Evolutionary conservation across 2,113 vertebrate genomes (phyloP), one percentile per base, ranked within the genome.

Genomic region (Pycnonotus jocosus): DNA sequence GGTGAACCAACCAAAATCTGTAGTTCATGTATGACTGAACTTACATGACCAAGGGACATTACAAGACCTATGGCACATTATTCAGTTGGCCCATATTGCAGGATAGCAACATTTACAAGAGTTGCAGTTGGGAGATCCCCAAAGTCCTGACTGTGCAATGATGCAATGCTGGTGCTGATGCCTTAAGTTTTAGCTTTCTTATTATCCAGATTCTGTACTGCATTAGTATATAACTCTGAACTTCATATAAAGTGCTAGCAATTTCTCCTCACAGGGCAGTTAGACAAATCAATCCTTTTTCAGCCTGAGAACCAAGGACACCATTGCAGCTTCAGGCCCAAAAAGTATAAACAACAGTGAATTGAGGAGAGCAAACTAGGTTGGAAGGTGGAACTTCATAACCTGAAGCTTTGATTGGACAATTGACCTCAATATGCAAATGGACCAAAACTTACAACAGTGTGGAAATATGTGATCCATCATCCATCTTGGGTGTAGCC

Each of bases 401-500:
- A 25, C 12, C 45, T 50, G 45, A 16, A 40, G 28, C 22, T 77
- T 22, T 62, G 50, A 62, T 21, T 50, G 35, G 45, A 16, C 17
- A 40, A 50, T 21, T 40, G 11, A 50, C 10, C 17, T 35, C 12
- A 16, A 40, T 7, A 27, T 21, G 6, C 33, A 40, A 40, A n/a
- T 40, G 18, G 45, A 10, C 8, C 57, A n/a, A 27, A 40, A 51
- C 23, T 62, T 51, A 6, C 0, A 22, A 50, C 27, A 40, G 10
- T 40, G 23, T n/a, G 14, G 40, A 62, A 62, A n/a, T 0, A 0
- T 33, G 22, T 40, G 30, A 50, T 9, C 21, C 5, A 0, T 31
- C 0, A 0, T 33, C 30, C 2, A 6, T n/a, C 45, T 20, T 40
- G 37, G 8, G 23, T 40, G 8, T 7, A 27, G 6, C 35, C 45